Percentiles rank a stretch among this genome's conserved stretches.
Conservation (phyloP, 2,797 vertebrate species). For the Nannoperca obscura region DNA sequence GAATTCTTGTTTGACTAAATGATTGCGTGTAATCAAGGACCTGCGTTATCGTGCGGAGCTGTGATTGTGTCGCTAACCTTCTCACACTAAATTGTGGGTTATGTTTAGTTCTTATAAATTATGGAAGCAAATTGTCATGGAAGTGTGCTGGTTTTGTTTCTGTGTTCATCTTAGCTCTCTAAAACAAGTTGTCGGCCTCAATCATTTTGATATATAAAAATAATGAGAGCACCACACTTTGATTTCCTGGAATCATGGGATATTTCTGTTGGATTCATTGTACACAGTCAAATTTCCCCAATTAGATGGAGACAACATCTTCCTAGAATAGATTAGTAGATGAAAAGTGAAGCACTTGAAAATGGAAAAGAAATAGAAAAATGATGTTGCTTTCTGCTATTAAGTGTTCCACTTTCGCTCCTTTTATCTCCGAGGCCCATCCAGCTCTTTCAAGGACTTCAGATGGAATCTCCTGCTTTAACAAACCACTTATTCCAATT, state of each 20-base stretch:
- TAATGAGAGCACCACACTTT: background rate
- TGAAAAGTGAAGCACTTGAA: constrained; percentile 1
- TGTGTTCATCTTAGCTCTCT: background rate
- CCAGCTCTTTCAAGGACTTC: constrained; percentile 25
- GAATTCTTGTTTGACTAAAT: constrained; percentile 56
- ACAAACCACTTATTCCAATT: constrained; percentile 15
- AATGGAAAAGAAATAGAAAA: background rate
- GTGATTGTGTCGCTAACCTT: constrained; percentile 55
- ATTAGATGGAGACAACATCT: background rate
- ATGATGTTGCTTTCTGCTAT: too few species aligned
- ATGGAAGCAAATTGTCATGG: constrained; percentile 38
- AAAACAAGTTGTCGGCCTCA: background rate
- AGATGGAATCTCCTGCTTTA: constrained; percentile 37
- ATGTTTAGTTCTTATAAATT: constrained; percentile 36
- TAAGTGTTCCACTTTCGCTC: constrained; percentile 20
- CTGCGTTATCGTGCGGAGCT: constrained; percentile 25
- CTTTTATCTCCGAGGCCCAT: constrained; percentile 13
- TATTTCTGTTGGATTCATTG: constrained; percentile 7
- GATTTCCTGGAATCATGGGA: background rate
- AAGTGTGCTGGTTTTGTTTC: background rate
- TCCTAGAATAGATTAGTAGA: background rate
- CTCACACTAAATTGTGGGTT: constrained; percentile 19
- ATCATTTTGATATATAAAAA: background rate
- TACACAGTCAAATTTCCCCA: constrained; percentile 8
- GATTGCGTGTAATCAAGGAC: constrained; percentile 55